phyloP scores from a whole-genome alignment of 2,888 invertebrate species.

The Morinoia aosen region DNA sequence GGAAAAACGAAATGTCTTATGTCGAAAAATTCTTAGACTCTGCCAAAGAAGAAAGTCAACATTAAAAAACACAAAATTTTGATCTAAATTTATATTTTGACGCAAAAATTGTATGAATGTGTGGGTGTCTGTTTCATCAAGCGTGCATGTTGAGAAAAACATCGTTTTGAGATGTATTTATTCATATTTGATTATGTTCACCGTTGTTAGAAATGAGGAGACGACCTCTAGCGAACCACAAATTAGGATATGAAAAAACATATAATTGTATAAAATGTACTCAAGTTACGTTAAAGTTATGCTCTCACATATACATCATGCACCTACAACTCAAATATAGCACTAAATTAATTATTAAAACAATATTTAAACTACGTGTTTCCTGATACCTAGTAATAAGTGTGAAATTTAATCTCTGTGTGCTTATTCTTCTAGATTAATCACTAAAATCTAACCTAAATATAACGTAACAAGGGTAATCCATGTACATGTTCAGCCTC shows the following conservation, averaged over 20 bases:
- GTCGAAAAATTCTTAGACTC: no score
- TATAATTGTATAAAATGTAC: background rate
- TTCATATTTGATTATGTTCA: no score
- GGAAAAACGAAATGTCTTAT: no score
- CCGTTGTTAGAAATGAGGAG: background rate
- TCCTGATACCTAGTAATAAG: background rate
- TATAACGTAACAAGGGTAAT: background rate
- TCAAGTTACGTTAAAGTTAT: background rate
- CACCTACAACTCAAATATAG: background rate
- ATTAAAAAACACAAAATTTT: no score
- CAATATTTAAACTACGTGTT: background rate
- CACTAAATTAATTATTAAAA: background rate
- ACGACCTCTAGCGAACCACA: background rate
- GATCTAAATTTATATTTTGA: no score
- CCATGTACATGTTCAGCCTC: constrained; percentile 19
- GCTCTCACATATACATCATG: background rate
- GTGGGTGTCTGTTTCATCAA: no score
- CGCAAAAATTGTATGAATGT: no score
- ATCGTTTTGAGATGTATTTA: no score
- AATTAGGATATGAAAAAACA: background rate
- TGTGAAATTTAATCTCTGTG: background rate
- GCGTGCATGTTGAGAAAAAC: no score
- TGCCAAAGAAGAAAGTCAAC: no score
- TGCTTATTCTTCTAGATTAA: background rate
- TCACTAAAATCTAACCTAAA: background rate